Evolutionary conservation across 2,888 invertebrate genomes (phyloP), one percentile per base, ranked within the genome.

Genomic region (Mythimna albipuncta): DNA sequence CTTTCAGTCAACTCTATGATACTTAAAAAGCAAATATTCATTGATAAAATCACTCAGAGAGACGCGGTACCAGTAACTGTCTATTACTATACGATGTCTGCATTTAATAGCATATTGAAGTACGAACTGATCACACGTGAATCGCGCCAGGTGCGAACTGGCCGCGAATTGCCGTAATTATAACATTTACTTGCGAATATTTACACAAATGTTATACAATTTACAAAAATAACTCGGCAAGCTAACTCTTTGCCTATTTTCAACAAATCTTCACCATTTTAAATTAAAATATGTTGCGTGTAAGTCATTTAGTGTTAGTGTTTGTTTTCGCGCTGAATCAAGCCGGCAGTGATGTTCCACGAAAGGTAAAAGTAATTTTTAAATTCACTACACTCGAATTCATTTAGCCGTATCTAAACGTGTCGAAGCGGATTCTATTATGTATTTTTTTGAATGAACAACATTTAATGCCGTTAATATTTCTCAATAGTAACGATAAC

Each of bases 281-380:
- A 50, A 54, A 69, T 21, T 59, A 64, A 47, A 67, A 81, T 50
- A 76, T 85, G 85, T 73, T 67, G 44, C 61, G 62, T n/a, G 16
- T 84, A 63, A 64, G 11, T 75, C 73, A 86, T 77, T 64, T 86
- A 50, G 72, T 88, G 35, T 44, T 91, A n/a, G 58, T 89, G 57
- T 68, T 90, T 21, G 47, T 86, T 72, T 79, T 89, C 57, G 73
- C 81, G 54, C 63, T 79, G 38, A 83, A 80, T 52, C 72, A 75
- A n/a, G 70, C 72, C 16, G 74, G 55, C n/a, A 70, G 70, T 68
- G 79, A 84, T 69, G 69, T 65, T 5, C 78, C 88, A 10, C 72
- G 83, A 71, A 89, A 90, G 90, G 92, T 90, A 72, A 63, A 59
- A 66, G 2, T 35, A 16, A n/a, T 59, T 21, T 64, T 63, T 9